Conservation (phyloP, 2,888 invertebrate species). For the Watsonalla cultraria region DNA sequence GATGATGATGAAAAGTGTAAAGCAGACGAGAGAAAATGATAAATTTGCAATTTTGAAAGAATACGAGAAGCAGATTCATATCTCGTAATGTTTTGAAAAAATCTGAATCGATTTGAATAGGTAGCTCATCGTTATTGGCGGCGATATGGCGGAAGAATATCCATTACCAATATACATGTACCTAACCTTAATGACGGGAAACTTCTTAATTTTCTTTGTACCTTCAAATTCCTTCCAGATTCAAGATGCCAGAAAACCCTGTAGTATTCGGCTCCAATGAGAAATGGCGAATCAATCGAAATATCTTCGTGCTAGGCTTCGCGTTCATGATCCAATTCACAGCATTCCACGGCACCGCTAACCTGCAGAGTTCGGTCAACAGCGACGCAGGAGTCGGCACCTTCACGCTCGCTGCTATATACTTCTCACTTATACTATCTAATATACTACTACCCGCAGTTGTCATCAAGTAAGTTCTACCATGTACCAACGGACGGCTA, state of each 20-base stretch:
- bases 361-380: constrained; percentile 91
- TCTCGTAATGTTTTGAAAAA: too few species aligned
- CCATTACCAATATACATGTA: not conserved
- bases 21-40: too few species aligned
- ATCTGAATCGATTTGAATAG: too few species aligned
- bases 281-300: constrained; percentile 88
- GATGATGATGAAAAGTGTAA: too few species aligned
- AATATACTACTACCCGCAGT: constrained; percentile 93
- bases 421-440: constrained; percentile 91
- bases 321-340: constrained; percentile 96
- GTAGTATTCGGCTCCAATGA: constrained; percentile 78
- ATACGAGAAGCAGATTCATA: too few species aligned
- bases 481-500: too few species aligned
- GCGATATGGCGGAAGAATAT: too few species aligned
- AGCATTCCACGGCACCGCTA: constrained; percentile 92
- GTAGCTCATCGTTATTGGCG: too few species aligned
- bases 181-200: too few species aligned
- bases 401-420: constrained; percentile 90
- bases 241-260: constrained; percentile 36
- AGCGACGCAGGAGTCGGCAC: constrained; percentile 90
- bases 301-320: constrained; percentile 89
- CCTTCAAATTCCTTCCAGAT: constrained; percentile 12
- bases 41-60: too few species aligned
- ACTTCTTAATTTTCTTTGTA: too few species aligned
- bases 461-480: constrained; percentile 84